phyloP scores from a whole-genome alignment of 2,113 vertebrate genomes.

The Cyprinodon tularosa region DNA sequence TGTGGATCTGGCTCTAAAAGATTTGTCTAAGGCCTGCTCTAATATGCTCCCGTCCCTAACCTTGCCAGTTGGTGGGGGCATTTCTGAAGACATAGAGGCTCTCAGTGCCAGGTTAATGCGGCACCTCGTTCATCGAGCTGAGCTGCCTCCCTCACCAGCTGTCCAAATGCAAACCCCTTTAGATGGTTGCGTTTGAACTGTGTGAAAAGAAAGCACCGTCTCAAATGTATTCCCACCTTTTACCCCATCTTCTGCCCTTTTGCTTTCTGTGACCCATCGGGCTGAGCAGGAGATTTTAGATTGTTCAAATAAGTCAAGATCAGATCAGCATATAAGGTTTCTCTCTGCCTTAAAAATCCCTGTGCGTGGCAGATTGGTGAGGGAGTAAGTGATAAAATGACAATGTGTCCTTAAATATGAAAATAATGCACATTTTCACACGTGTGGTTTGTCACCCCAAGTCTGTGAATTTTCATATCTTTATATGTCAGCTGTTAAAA shows the following conservation, averaged over 20 bases:
- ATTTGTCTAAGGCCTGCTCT: constrained; percentile 54
- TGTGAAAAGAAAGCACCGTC: constrained; percentile 63
- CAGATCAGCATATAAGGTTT: neutral
- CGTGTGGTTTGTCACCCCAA: neutral
- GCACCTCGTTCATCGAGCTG: constrained; percentile 46
- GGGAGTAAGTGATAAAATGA: constrained; percentile 9
- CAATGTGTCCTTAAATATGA: neutral
- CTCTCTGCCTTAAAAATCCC: neutral
- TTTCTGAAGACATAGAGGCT: constrained; percentile 32
- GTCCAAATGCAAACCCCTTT: constrained; percentile 65
- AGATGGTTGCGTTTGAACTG: constrained; percentile 53
- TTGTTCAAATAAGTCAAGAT: constrained; percentile 9
- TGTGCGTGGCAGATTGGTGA: neutral
- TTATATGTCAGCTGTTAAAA: neutral
- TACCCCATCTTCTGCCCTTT: neutral
- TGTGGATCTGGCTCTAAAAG: constrained; percentile 35
- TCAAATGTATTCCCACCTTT: constrained; percentile 15
- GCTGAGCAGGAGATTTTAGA: neutral
- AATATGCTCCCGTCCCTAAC: constrained; percentile 49
- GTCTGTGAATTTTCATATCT: neutral
- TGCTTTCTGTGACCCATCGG: constrained; percentile 52
- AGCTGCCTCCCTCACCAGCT: constrained; percentile 62
- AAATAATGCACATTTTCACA: constrained; percentile 33
- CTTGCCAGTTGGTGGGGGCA: constrained; percentile 24
- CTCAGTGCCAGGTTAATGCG: constrained; percentile 46